These are phyloP conservation scores for Cyphomyrus discorhynchus DNA, from an alignment of 2,113 vertebrate genomes.

Conservation along the genomic window DNA sequence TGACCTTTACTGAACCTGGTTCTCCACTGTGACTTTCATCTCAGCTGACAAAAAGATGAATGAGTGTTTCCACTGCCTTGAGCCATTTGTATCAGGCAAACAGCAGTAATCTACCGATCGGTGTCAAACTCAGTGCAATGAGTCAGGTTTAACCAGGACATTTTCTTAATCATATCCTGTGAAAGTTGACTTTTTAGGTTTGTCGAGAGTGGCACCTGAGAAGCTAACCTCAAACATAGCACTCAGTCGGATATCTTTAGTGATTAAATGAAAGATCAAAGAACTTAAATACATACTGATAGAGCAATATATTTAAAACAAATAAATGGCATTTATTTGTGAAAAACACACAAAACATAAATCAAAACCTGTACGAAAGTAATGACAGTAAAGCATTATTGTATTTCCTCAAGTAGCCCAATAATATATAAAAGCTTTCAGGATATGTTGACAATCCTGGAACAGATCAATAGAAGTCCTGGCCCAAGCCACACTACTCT, in stretches of 20 bases:
- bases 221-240: not conserved
- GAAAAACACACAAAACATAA: not conserved
- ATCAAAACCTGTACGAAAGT: not conserved
- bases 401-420: not conserved
- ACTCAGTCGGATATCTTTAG: not conserved
- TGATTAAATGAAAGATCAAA: not conserved
- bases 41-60: not conserved
- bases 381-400: not conserved
- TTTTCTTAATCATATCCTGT: not conserved
- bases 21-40: not conserved
- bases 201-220: not conserved
- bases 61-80: not conserved
- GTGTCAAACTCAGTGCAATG: not conserved
- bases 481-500: no score
- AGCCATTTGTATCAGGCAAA: not conserved
- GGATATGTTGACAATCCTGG: not conserved
- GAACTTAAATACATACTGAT: not conserved
- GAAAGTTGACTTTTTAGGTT: not conserved
- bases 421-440: not conserved
- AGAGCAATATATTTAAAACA: not conserved
- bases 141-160: not conserved
- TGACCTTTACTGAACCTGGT: not conserved
- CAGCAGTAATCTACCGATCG: not conserved
- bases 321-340: not conserved
- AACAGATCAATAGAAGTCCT: not conserved